Percentiles rank a stretch among this genome's conserved stretches.
phyloP scores from a whole-genome alignment of 1,140 invertebrate genomes.

The Chironomus tepperi region DNA sequence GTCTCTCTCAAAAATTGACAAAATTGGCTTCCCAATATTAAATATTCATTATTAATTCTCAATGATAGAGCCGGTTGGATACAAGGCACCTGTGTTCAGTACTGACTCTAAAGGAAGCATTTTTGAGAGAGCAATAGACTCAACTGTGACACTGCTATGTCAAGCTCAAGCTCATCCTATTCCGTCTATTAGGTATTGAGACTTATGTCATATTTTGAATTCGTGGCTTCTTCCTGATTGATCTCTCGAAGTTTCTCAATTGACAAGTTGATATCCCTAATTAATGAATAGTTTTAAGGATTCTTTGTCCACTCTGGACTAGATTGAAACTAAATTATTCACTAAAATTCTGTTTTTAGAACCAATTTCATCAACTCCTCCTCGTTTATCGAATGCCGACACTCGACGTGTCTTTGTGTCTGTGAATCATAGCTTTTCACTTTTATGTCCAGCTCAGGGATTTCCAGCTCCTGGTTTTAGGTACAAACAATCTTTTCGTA shows the following conservation, averaged over 20 bases:
- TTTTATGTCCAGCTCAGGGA: constrained; percentile 34
- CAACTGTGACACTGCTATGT: constrained; percentile 61
- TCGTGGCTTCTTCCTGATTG: background rate
- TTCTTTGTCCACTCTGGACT: no score
- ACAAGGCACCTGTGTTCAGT: constrained; percentile 61
- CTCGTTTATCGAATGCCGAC: constrained; percentile 42
- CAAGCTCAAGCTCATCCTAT: constrained; percentile 66
- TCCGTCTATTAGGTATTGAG: constrained; percentile 57
- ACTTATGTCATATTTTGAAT: constrained; percentile 29
- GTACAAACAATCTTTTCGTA: constrained; percentile 29
- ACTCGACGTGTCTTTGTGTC: constrained; percentile 33
- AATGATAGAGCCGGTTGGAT: constrained; percentile 52
- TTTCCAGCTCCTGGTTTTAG: constrained; percentile 30
- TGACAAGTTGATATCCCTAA: no score
- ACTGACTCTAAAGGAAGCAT: constrained; percentile 58
- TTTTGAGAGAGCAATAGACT: constrained; percentile 44
- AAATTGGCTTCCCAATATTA: constrained; percentile 18
- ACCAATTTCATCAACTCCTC: constrained; percentile 45
- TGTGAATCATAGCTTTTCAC: constrained; percentile 29
- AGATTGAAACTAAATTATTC: no score
- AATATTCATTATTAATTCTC: constrained; percentile 13
- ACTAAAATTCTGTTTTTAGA: no score
- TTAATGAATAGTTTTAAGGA: no score
- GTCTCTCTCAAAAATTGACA: no score
- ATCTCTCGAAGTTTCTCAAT: no score